These are phyloP conservation scores for Polyploca ridens DNA, from an alignment of 2,888 invertebrate genomes.

Conservation along the genomic window DNA sequence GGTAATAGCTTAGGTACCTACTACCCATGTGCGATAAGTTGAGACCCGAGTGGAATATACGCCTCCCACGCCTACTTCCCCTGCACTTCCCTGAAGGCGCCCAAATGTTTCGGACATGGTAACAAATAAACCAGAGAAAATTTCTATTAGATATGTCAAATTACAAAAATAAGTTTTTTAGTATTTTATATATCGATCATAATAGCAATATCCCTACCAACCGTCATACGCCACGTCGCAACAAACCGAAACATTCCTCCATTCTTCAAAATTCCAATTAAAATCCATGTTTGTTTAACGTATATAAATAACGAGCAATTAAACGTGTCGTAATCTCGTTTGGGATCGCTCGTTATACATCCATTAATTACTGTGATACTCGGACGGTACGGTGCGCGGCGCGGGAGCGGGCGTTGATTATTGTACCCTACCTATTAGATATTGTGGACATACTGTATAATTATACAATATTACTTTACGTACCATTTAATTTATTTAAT, in stretches of 20 bases:
- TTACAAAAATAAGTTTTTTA: too few relatives aligned
- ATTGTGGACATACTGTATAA: conserved; percentile 28
- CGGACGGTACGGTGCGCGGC: background rate
- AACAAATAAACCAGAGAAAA: too few relatives aligned
- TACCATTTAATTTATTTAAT: conserved; percentile 27
- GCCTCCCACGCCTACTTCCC: too few relatives aligned
- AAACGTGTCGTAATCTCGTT: conserved; percentile 42
- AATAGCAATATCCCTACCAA: too few relatives aligned
- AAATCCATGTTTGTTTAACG: conserved; percentile 42
- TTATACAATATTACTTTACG: conserved; percentile 23
- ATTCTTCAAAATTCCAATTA: conserved; percentile 13
- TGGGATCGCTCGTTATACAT: conserved; percentile 42
- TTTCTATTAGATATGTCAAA: too few relatives aligned
- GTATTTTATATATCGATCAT: too few relatives aligned
- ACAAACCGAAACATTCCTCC: conserved; percentile 1
- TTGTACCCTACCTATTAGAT: conserved; percentile 23
- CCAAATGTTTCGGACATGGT: too few relatives aligned
- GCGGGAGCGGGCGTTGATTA: background rate
- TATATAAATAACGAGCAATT: conserved; percentile 48
- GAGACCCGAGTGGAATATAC: too few relatives aligned
- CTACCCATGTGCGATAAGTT: too few relatives aligned
- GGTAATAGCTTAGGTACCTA: too few relatives aligned
- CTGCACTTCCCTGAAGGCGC: too few relatives aligned
- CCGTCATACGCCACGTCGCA: background rate
- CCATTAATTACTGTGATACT: conserved; percentile 31